phyloP scores from a whole-genome alignment of 1,140 invertebrate genomes.

The Pogonognathellus flavescens region DNA sequence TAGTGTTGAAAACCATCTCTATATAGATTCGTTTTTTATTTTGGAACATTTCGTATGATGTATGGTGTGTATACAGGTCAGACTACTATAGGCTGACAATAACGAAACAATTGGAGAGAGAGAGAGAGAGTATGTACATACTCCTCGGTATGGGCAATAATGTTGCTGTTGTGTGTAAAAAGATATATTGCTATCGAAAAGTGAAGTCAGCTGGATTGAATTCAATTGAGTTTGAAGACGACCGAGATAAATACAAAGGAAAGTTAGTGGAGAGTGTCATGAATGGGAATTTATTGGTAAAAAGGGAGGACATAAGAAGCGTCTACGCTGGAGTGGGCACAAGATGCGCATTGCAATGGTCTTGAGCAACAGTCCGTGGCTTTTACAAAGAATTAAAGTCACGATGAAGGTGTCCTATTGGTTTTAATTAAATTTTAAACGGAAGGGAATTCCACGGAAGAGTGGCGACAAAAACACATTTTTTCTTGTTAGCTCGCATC shows the following conservation, averaged over 20 bases:
- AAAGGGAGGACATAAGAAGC: too few relatives aligned
- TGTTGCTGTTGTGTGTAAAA: too few relatives aligned
- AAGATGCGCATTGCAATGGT: neutral
- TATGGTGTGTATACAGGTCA: too few relatives aligned
- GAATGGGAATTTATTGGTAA: neutral
- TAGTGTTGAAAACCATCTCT: too few relatives aligned
- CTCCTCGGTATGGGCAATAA: too few relatives aligned
- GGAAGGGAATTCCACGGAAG: conserved; percentile 61
- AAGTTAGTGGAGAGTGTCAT: neutral
- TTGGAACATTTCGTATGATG: too few relatives aligned
- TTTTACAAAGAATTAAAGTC: conserved; percentile 21
- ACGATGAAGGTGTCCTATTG: conserved; percentile 55
- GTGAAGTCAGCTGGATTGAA: neutral
- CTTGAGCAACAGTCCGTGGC: conserved; percentile 38
- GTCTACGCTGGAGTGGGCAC: neutral
- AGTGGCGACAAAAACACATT: conserved; percentile 52
- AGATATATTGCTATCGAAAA: too few relatives aligned
- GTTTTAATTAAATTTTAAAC: conserved; percentile 66
- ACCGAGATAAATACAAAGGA: neutral
- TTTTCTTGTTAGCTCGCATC: conserved; percentile 29
- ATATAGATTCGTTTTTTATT: too few relatives aligned
- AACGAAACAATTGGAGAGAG: too few relatives aligned
- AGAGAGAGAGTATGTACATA: too few relatives aligned
- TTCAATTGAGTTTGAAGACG: neutral
- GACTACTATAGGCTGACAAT: too few relatives aligned